Evolutionary conservation across 1,140 invertebrate species (phyloP).

Genomic region (Drosophila cardini): DNA sequence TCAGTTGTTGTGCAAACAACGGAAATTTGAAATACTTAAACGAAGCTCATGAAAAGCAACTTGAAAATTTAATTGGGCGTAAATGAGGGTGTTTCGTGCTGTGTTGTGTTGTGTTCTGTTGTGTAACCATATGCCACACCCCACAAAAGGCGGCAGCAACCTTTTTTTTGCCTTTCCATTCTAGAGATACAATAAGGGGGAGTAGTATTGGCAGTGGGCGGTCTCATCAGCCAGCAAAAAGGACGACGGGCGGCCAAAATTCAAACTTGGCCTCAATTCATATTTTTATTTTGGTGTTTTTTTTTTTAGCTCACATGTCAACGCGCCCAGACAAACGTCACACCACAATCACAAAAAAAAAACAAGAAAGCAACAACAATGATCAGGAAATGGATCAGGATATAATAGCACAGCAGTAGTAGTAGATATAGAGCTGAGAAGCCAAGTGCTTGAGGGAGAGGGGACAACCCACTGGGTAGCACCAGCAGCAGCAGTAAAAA

Average conservation of each 20-base stretch:
- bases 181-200: conserved; percentile 2
- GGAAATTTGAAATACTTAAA: conserved; percentile 21
- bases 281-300: no score
- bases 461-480: conserved; percentile 63
- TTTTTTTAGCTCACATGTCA: conserved; percentile 66
- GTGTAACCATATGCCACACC: conserved; percentile 69
- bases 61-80: conserved; percentile 78
- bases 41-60: conserved; percentile 65
- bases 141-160: conserved; percentile 48
- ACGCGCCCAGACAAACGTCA: conserved; percentile 71
- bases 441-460: conserved; percentile 24
- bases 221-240: conserved; percentile 72
- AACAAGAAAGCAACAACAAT: conserved; percentile 41
- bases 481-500: conserved; percentile 2
- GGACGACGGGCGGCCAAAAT: conserved; percentile 63
- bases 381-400: conserved; percentile 50
- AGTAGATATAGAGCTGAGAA: conserved; percentile 32
- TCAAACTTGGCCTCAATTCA: conserved; percentile 28
- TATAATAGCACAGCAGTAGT: conserved; percentile 58
- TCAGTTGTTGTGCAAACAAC: background rate
- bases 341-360: conserved; percentile 57
- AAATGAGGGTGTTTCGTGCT: conserved; percentile 75
- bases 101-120: conserved; percentile 24
- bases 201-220: conserved; percentile 56
- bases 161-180: conserved; percentile 28